Evolutionary conservation across 2,113 vertebrate species (phyloP).

Genomic region (Malaclemys terrapin): DNA sequence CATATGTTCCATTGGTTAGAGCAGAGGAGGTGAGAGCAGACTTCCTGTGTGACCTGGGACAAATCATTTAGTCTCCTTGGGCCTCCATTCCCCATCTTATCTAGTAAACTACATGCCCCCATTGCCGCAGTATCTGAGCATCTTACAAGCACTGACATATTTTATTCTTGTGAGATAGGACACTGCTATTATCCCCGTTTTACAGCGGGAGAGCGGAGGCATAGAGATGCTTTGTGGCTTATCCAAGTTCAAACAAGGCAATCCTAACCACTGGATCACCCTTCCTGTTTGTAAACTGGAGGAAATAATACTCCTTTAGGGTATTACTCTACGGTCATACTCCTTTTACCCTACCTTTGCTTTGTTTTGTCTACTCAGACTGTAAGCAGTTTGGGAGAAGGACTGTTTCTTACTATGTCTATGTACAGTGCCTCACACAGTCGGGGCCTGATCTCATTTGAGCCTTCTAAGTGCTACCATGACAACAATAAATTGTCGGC

Average conservation of each 20-base stretch:
- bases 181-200: background rate
- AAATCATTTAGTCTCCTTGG: too few relatives aligned
- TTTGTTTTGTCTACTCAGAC: conserved; percentile 43
- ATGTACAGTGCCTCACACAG: conserved; percentile 64
- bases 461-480: conserved; percentile 59
- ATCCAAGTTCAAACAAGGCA: background rate
- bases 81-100: too few relatives aligned
- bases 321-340: background rate
- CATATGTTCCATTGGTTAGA: background rate
- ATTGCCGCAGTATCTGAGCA: background rate
- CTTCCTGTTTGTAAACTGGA: conserved; percentile 48
- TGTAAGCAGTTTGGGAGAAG: conserved; percentile 31
- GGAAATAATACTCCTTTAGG: conserved; percentile 43
- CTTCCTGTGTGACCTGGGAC: background rate
- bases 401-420: conserved; percentile 34
- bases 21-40: background rate
- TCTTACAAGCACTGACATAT: background rate
- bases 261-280: conserved; percentile 7
- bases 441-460: conserved; percentile 5
- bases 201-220: background rate
- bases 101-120: too few relatives aligned
- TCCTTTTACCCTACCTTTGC: conserved; percentile 36
- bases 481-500: conserved; percentile 65
- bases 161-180: background rate
- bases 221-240: background rate